Evolutionary conservation across 2,113 vertebrate genomes (phyloP).

Genomic region (Seriola rivoliana): DNA sequence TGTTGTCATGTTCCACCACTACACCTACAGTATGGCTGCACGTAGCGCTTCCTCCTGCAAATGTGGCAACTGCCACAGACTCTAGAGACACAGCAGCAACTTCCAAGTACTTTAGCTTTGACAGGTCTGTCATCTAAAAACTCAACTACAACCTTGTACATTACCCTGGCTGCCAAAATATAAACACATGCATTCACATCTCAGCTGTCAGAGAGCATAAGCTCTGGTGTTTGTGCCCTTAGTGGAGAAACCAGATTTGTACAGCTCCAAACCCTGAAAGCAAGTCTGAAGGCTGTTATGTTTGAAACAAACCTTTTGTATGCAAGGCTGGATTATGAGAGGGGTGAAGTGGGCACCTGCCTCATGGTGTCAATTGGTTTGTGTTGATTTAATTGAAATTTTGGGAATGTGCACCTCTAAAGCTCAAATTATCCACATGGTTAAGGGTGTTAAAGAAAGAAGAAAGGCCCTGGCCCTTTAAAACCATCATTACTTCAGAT

Average conservation of each 20-base stretch:
- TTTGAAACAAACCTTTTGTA: background rate
- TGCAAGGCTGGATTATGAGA: background rate
- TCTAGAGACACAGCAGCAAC: background rate
- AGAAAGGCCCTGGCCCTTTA: no score
- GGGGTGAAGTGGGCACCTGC: no score
- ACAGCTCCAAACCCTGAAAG: background rate
- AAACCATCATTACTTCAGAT: background rate
- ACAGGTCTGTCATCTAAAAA: slow-evolving; percentile 28
- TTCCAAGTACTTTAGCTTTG: background rate
- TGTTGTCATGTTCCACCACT: background rate
- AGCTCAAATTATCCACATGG: no score
- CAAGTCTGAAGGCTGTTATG: background rate
- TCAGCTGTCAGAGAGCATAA: background rate
- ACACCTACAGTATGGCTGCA: background rate
- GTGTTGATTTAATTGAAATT: no score
- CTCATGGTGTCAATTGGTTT: no score
- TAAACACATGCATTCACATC: slow-evolving; percentile 4
- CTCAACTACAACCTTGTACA: background rate
- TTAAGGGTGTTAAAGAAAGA: no score
- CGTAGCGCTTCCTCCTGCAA: background rate
- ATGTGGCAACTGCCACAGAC: slow-evolving; percentile 1
- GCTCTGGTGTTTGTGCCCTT: background rate
- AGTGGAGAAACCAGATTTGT: background rate
- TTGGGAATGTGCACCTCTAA: no score
- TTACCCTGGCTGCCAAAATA: background rate